Evolutionary conservation across 2,113 vertebrate genomes (phyloP).

Genomic region (Suricata suricatta): DNA sequence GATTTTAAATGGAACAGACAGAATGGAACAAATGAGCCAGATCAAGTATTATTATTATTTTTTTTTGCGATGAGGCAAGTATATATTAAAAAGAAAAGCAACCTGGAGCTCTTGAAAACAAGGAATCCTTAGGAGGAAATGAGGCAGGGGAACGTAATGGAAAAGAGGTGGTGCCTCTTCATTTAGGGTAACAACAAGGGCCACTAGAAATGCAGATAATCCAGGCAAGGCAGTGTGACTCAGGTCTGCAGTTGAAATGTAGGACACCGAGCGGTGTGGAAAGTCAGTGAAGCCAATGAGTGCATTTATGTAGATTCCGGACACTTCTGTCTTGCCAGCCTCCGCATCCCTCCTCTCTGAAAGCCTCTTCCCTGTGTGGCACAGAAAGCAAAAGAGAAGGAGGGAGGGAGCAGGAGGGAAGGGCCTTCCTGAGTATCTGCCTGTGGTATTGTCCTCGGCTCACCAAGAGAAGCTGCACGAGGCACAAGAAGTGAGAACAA

Average conservation of each 20-base stretch:
- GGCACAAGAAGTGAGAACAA: constrained; percentile 67
- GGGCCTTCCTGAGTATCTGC: background rate
- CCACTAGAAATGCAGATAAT: background rate
- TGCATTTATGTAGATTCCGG: background rate
- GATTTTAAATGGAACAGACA: background rate
- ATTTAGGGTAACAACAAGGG: background rate
- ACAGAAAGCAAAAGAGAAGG: background rate
- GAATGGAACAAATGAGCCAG: background rate
- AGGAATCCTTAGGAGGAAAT: background rate
- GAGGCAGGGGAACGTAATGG: background rate
- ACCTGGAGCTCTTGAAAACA: background rate
- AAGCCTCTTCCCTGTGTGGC: background rate
- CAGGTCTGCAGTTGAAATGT: background rate
- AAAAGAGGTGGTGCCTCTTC: background rate
- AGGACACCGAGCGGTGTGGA: background rate
- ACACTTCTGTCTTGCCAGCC: background rate
- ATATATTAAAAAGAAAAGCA: background rate
- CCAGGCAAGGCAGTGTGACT: background rate
- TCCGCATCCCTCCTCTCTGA: background rate
- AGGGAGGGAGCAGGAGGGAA: background rate
- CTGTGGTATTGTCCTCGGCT: constrained; percentile 2
- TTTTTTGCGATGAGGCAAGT: background rate
- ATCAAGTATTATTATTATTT: too few species aligned
- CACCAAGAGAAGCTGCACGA: constrained; percentile 15
- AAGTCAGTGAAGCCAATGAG: background rate